phyloP scores from a whole-genome alignment of 2,113 vertebrate species.

The Colinus virginianus region DNA sequence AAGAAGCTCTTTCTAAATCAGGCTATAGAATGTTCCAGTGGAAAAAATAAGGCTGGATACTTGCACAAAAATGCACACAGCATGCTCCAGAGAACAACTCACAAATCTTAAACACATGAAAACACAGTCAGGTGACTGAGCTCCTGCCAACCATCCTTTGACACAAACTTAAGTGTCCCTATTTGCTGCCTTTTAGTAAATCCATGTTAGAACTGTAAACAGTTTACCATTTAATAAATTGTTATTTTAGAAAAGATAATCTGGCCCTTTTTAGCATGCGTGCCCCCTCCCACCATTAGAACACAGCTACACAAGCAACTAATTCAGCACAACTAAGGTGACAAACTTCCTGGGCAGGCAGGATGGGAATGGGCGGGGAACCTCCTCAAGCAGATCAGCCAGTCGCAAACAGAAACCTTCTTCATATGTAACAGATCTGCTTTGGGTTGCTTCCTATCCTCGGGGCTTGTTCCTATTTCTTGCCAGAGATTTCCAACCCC shows the following conservation, averaged over 20 bases:
- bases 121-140: background rate
- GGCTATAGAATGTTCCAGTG: background rate
- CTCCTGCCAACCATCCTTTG: background rate
- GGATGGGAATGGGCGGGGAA: slow-evolving; percentile 12
- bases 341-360: background rate
- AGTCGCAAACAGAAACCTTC: slow-evolving; percentile 34
- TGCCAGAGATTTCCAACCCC: background rate
- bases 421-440: slow-evolving; percentile 1
- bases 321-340: background rate
- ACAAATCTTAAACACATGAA: background rate
- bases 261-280: background rate
- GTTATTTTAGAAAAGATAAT: background rate
- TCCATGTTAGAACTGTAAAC: background rate
- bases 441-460: background rate
- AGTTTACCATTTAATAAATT: background rate
- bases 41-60: background rate
- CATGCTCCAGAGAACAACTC: background rate
- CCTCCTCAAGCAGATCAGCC: background rate
- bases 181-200: background rate
- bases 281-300: background rate
- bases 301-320: slow-evolving; percentile 14
- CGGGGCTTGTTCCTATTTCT: background rate
- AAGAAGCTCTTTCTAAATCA: background rate
- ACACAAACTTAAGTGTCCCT: background rate
- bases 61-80: background rate